Evolutionary conservation across 1,140 invertebrate species (phyloP), one percentile per base, ranked within the genome.

Genomic region (Bacillus rossius): DNA sequence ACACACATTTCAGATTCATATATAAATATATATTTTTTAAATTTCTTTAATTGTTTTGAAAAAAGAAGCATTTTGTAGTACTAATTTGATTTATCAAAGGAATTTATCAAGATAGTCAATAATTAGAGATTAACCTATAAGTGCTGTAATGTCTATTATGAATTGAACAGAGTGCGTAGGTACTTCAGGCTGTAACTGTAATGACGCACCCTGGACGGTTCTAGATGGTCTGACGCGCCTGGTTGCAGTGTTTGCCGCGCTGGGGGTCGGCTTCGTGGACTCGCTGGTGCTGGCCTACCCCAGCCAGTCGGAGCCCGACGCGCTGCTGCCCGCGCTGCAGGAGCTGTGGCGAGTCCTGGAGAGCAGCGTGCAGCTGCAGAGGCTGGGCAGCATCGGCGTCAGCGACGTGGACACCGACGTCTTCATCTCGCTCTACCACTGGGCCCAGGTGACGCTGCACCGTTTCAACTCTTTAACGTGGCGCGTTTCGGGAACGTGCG

Each of bases 391-490:
- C 64, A 76, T 96, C 61, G 95, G 95, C 16, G 82, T 98, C 10
- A 87, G 91, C 42, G 94, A 98, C 75, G 78, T 97, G n/a, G 89
- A 92, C 65, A 88, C 89, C 29, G 77, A 81, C 3, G 81, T 84
- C 23, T 87, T 98, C 49, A 81, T 87, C 37, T 75, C 85, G 57
- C 74, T 98, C 0, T 86, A 91, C 74, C 78, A 86, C 14, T 86
- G 83, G 79, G 85, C 91, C n/a, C 78, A 79, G 61, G 87, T 85
- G 73, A 72, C n/a, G n/a, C n/a, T n/a, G n/a, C 72, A 48, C 59
- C 37, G 23, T 59, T 47, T 63, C 42, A 48, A 40, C 13, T 40
- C n/a, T 40, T 48, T 48, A 23, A 22, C n/a, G 17, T 51, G 22
- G 8, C 37, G n/a, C n/a, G n/a, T n/a, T n/a, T n/a, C n/a, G n/a